Percentiles rank a stretch among this genome's conserved stretches.
Conservation (phyloP, 1,140 invertebrate species). For the Colletes gigas region DNA sequence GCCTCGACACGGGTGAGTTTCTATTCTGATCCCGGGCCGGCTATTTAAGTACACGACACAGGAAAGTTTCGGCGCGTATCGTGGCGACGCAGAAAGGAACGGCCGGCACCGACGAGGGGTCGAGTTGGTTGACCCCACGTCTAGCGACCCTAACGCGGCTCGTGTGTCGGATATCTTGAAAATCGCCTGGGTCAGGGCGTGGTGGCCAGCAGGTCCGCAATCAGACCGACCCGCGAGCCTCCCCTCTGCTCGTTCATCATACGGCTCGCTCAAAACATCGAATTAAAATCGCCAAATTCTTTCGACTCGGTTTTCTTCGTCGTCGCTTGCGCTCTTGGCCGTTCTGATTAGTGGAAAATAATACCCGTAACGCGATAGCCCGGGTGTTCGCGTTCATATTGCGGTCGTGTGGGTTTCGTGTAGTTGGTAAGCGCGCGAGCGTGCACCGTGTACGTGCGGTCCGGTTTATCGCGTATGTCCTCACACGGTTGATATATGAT, state of each 20-base stretch:
- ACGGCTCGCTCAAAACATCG: no score
- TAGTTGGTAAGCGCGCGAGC: slow-evolving; percentile 8
- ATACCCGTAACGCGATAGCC: slow-evolving; percentile 65
- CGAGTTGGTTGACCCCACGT: slow-evolving; percentile 61
- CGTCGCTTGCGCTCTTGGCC: slow-evolving; percentile 23
- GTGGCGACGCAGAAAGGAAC: neutral
- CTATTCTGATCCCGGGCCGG: slow-evolving; percentile 11
- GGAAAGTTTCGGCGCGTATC: slow-evolving; percentile 43
- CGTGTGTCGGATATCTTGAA: slow-evolving; percentile 63
- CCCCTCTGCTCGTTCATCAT: neutral
- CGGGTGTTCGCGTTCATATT: neutral
- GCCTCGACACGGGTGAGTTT: slow-evolving; percentile 49
- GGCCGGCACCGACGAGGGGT: slow-evolving; percentile 33
- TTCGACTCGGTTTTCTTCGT: neutral
- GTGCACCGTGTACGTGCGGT: neutral
- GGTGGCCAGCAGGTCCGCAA: slow-evolving; percentile 48
- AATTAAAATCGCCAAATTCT: no score
- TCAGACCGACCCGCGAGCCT: slow-evolving; percentile 33
- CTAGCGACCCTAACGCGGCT: slow-evolving; percentile 46
- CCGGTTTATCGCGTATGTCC: slow-evolving; percentile 24
- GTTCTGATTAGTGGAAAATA: slow-evolving; percentile 70
- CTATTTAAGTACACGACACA: slow-evolving; percentile 31
- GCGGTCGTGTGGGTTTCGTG: neutral
- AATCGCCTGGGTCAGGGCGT: slow-evolving; percentile 64
- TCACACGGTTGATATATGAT: slow-evolving; percentile 3